Percentiles rank a stretch among this genome's conserved stretches.
phyloP scores from a whole-genome alignment of 1,140 invertebrate species.

The Drosophila guanche region DNA sequence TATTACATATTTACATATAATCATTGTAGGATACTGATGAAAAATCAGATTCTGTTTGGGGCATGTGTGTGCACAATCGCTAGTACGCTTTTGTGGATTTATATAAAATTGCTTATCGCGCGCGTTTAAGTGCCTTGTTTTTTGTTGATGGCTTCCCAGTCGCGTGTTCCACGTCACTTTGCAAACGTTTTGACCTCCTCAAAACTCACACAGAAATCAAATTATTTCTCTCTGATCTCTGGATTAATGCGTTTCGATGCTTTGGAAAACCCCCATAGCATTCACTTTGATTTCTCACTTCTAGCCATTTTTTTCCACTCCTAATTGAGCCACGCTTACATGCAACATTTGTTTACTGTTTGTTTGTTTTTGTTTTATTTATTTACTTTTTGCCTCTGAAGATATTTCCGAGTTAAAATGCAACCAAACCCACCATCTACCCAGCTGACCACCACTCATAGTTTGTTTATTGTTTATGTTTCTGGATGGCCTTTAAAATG shows the following conservation, averaged over 20 bases:
- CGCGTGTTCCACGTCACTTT: conserved; percentile 40
- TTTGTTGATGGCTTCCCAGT: conserved; percentile 1
- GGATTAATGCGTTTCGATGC: no score
- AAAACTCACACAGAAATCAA: conserved; percentile 20
- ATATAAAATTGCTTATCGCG: conserved; percentile 19
- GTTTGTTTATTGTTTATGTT: no score
- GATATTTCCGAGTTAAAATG: no score
- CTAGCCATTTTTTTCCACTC: not conserved
- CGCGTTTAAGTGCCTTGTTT: conserved; percentile 11
- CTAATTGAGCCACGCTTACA: conserved; percentile 55
- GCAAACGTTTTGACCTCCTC: conserved; percentile 24
- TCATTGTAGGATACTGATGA: conserved; percentile 23
- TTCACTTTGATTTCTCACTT: not conserved
- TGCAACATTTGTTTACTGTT: conserved; percentile 11
- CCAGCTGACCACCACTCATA: no score
- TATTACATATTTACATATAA: not conserved
- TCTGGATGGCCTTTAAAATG: no score
- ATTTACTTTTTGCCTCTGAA: no score
- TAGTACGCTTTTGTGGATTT: conserved; percentile 9
- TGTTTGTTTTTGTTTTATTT: no score
- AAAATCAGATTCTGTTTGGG: conserved; percentile 34
- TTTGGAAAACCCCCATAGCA: not conserved
- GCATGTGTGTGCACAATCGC: not conserved
- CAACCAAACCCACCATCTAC: no score
- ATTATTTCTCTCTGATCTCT: conserved; percentile 5